Conservation (phyloP, 1,140 invertebrate genomes). For the Neodiprion pinetum region DNA sequence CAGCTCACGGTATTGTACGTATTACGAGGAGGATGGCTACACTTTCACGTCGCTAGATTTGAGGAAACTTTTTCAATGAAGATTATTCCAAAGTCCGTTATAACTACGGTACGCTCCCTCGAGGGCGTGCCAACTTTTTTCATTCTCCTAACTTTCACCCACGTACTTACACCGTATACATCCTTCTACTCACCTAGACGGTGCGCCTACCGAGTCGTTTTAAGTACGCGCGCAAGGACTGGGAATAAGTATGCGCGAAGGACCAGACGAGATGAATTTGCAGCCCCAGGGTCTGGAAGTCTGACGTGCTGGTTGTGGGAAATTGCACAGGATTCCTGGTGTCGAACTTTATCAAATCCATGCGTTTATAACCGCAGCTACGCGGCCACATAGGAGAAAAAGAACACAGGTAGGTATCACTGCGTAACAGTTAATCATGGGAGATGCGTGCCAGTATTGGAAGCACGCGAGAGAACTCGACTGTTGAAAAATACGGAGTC, state of each 20-base stretch:
- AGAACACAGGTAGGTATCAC: not conserved
- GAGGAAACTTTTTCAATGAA: conserved; percentile 60
- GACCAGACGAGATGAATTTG: conserved; percentile 26
- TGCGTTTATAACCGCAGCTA: not conserved
- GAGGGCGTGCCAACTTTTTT: conserved; percentile 58
- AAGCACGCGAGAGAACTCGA: too few species aligned
- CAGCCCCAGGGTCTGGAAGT: too few species aligned
- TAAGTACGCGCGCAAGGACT: conserved; percentile 34
- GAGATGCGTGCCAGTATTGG: too few species aligned
- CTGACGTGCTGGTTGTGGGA: too few species aligned
- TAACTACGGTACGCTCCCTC: conserved; percentile 53
- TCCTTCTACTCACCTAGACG: conserved; percentile 19
- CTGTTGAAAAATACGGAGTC: not conserved
- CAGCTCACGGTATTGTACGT: conserved; percentile 1
- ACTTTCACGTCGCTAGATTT: conserved; percentile 48
- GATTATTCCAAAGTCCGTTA: conserved; percentile 55
- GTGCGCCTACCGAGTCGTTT: too few species aligned
- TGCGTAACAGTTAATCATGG: too few species aligned
- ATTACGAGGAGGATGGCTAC: not conserved
- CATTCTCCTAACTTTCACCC: conserved; percentile 53
- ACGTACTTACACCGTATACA: conserved; percentile 21
- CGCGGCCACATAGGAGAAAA: not conserved
- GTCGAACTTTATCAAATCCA: too few species aligned
- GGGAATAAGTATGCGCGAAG: conserved; percentile 23
- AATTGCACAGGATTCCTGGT: too few species aligned